Percentiles rank a stretch among this genome's conserved stretches.
Conservation (phyloP, 2,888 invertebrate species). For the Melanargia galathea region DNA sequence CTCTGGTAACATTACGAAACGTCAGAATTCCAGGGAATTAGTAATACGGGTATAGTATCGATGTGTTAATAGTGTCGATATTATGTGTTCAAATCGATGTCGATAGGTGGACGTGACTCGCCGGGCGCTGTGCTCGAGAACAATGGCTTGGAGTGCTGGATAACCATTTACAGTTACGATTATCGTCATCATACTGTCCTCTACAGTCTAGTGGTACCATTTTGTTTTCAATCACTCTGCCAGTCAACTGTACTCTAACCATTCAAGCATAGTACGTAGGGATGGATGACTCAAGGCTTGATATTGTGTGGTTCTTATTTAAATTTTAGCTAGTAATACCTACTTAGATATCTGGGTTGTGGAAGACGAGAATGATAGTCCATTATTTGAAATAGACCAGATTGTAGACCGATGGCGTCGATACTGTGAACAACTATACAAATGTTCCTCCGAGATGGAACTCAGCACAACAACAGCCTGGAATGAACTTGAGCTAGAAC, state of each 20-base stretch:
- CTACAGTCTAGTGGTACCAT: conserved; percentile 7
- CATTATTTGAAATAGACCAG: no score
- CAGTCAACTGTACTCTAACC: neutral
- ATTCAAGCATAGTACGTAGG: neutral
- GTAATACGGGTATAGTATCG: no score
- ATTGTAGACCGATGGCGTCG: no score
- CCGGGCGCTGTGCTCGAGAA: conserved; percentile 24
- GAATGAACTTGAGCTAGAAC: no score
- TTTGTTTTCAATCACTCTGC: conserved; percentile 1
- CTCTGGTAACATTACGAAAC: no score
- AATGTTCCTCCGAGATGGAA: no score
- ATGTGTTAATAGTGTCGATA: neutral
- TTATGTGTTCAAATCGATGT: neutral
- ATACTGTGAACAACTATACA: no score
- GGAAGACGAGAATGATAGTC: no score
- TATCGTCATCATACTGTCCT: conserved; percentile 17
- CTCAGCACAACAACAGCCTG: no score
- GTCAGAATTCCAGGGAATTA: no score
- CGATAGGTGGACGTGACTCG: neutral
- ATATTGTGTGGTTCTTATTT: neutral
- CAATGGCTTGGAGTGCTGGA: conserved; percentile 18
- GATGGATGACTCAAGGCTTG: neutral
- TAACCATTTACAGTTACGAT: conserved; percentile 26
- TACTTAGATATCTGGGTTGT: no score
- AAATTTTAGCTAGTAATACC: neutral